Conservation (phyloP, 2,888 invertebrate species). For the Troglohyphantes excavatus region DNA sequence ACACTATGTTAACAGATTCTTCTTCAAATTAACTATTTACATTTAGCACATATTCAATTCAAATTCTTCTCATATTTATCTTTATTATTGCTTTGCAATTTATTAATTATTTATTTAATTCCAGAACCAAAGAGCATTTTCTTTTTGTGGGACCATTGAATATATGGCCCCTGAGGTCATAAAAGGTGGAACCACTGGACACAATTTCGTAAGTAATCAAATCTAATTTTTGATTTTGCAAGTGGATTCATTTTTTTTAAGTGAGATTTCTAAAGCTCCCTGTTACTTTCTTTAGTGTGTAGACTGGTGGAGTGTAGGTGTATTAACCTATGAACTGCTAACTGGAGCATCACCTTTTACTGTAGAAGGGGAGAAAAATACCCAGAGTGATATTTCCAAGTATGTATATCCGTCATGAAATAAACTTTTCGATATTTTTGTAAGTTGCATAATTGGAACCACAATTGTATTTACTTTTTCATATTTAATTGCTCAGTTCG, state of each 20-base stretch:
- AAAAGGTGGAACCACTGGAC: constrained; percentile 92
- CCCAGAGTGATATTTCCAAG: constrained; percentile 96
- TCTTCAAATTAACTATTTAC: too few species aligned
- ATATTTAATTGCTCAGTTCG: too few species aligned
- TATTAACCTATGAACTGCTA: constrained; percentile 96
- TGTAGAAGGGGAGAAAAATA: constrained; percentile 95
- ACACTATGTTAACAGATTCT: too few species aligned
- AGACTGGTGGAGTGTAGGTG: constrained; percentile 99
- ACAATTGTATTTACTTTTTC: too few species aligned
- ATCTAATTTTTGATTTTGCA: constrained; percentile 81
- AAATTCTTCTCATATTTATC: too few species aligned
- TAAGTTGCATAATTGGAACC: too few species aligned
- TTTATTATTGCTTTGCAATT: too few species aligned
- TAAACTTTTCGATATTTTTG: too few species aligned
- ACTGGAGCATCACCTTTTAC: constrained; percentile 99
- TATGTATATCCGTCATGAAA: constrained; percentile 80
- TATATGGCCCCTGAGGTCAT: constrained; percentile 97
- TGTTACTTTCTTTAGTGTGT: constrained; percentile 87
- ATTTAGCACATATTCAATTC: too few species aligned
- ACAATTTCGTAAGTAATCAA: constrained; percentile 93
- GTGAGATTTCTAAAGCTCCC: background rate
- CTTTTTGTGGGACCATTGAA: constrained; percentile 99
- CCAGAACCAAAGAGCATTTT: constrained; percentile 92
- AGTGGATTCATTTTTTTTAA: background rate
- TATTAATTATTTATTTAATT: background rate